Evolutionary conservation across 2,113 vertebrate genomes (phyloP), one percentile per base, ranked within the genome.

Genomic region (Cyanoramphus novaezelandiae): DNA sequence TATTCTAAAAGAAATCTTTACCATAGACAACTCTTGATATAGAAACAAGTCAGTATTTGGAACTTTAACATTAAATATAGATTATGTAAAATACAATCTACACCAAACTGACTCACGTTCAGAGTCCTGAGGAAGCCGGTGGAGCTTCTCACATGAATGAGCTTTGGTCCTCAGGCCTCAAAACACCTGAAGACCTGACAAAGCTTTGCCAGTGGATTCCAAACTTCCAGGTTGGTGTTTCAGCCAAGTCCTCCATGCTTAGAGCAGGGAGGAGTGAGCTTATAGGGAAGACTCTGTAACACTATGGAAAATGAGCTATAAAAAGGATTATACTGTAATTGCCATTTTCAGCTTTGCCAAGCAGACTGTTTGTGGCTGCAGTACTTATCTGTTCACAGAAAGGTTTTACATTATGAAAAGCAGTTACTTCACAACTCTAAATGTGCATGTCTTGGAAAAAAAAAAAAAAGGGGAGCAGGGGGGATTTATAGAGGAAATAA

Each of bases 111-210:
- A 47, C 92, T 72, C 90, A 79, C 43, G 86, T 69, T 50, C 81
- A 5, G 8, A 17, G 62, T 39, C 81, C 92, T 47, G 14, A 7
- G 7, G 82, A 41, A 84, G 86, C 24, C 5, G 1, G 50, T 7
- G 50, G 76, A 86, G 84, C 78, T 0, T 0, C 87, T 88, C 31
- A 41, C 79, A 77, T 2, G 41, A 91, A 91, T 29, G 1, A 91
- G 69, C 92, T 96, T 96, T 88, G 91, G 93, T 96, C 80, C 93
- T 86, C 91, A 85, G 93, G 95, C 76, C 94, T 87, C 53, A 8
- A 27, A 93, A 78, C 8, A 12, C 64, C 14, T 33, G 4, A n/a
- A 72, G 83, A 68, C 74, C 87, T 84, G 93, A 79, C 84, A 71
- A 71, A 76, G 82, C 86, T 93, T 83, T 84, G 69, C 82, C n/a